phyloP scores from a whole-genome alignment of 2,888 invertebrate genomes.

The Sicus ferrugineus region DNA sequence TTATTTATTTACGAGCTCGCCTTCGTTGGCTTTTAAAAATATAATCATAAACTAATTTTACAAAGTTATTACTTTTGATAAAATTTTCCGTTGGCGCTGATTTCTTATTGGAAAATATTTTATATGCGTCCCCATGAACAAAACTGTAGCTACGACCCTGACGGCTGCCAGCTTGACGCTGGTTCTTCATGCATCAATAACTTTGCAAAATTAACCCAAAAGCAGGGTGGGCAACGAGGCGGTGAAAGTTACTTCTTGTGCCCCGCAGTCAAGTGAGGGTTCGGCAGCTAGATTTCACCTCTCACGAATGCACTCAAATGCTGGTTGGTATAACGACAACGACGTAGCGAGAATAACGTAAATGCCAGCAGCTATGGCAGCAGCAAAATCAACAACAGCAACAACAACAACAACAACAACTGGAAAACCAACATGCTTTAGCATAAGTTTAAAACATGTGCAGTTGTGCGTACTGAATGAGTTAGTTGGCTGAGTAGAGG shows the following conservation, averaged over 20 bases:
- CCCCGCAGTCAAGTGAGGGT: neutral
- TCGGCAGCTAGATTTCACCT: neutral
- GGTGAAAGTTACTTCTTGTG: neutral
- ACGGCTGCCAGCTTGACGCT: too few relatives aligned
- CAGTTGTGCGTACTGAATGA: conserved; percentile 6
- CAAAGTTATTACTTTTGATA: too few relatives aligned
- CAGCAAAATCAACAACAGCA: conserved; percentile 8
- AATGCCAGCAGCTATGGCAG: neutral
- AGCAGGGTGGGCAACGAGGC: conserved; percentile 13
- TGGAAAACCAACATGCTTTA: conserved; percentile 14
- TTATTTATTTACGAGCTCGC: too few relatives aligned
- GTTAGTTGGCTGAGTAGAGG: conserved; percentile 1
- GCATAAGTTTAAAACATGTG: conserved; percentile 25
- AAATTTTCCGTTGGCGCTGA: too few relatives aligned
- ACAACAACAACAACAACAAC: conserved; percentile 17
- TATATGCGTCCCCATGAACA: too few relatives aligned
- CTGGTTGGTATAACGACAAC: too few relatives aligned
- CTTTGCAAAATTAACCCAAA: conserved; percentile 30
- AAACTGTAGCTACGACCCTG: too few relatives aligned
- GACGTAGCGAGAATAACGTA: neutral
- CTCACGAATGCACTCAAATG: neutral
- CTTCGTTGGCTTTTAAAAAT: too few relatives aligned
- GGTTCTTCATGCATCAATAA: conserved; percentile 31
- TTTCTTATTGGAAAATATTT: too few relatives aligned
- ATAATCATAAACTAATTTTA: too few relatives aligned